Conservation (phyloP, 2,888 invertebrate genomes). For the Galeruca laticollis region DNA sequence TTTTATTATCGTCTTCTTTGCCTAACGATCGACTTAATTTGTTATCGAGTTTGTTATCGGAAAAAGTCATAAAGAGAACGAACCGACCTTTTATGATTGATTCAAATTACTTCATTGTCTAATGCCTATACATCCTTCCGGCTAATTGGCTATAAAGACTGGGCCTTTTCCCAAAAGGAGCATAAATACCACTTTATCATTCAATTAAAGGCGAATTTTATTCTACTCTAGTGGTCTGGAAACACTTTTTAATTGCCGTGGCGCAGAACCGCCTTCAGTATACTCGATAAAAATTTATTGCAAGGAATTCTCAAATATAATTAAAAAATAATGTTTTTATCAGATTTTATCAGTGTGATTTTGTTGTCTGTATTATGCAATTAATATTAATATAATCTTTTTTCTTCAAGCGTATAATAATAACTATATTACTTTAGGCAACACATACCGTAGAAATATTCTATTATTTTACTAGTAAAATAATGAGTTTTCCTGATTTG, state of each 20-base stretch:
- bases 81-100: constrained; percentile 30
- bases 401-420: no score
- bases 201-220: constrained; percentile 43
- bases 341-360: no score
- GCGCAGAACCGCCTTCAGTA: constrained; percentile 31
- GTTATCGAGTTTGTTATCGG: constrained; percentile 18
- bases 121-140: constrained; percentile 34
- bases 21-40: constrained; percentile 14
- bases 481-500: no score
- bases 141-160: constrained; percentile 39
- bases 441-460: no score
- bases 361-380: no score
- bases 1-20: neutral
- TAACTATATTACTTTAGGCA: no score
- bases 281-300: no score
- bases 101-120: constrained; percentile 34
- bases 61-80: constrained; percentile 28
- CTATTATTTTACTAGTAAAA: no score
- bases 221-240: constrained; percentile 35
- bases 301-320: neutral
- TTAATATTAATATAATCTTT: no score
- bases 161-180: constrained; percentile 27
- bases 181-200: constrained; percentile 42
- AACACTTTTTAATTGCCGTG: constrained; percentile 41
- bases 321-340: no score